Evolutionary conservation across 2,113 vertebrate genomes (phyloP).

Genomic region (Nothocercus nigrocapillus): DNA sequence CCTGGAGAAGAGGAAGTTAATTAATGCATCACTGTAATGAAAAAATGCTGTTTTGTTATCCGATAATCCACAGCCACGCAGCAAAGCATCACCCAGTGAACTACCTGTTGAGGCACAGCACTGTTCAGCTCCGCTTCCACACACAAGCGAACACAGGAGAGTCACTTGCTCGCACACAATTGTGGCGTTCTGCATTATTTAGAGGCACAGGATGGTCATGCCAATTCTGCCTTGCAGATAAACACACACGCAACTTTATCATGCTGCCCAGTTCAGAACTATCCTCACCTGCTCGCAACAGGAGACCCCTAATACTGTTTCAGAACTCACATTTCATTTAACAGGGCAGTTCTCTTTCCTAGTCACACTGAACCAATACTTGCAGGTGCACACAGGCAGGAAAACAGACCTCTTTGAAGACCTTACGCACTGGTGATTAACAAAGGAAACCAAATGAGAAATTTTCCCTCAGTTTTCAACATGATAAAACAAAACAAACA

Average conservation of each 20-base stretch:
- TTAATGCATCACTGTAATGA: background rate
- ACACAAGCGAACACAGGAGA: rapidly evolving
- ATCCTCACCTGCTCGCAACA: background rate
- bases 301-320: background rate
- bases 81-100: background rate
- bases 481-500: background rate
- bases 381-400: background rate
- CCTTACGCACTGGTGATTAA: background rate
- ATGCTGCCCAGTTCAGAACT: background rate
- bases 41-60: background rate
- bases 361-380: background rate
- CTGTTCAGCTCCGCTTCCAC: background rate
- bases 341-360: background rate
- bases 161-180: background rate
- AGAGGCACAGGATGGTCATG: background rate
- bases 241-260: background rate
- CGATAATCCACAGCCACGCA: background rate
- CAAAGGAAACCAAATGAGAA: background rate
- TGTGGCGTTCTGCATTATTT: background rate
- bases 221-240: background rate
- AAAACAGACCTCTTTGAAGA: background rate
- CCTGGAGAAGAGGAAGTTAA: background rate
- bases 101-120: background rate
- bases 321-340: background rate
- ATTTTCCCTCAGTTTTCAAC: background rate